Conservation (phyloP, 2,113 vertebrate genomes). For the Gallinago media region DNA sequence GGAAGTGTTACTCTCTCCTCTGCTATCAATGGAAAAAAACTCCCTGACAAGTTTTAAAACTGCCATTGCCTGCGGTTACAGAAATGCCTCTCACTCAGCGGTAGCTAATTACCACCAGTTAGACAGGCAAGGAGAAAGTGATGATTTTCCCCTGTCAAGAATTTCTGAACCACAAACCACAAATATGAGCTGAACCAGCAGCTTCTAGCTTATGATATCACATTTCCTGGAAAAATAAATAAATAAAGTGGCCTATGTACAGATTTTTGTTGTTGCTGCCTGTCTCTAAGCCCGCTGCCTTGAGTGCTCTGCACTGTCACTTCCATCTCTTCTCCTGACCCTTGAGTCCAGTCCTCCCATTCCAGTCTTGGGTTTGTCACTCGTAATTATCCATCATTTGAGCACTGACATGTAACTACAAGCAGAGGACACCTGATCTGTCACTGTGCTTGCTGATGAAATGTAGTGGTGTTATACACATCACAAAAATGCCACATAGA, state of each 20-base stretch:
- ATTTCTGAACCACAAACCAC: conserved; percentile 5
- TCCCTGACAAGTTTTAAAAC: not conserved
- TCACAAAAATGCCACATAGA: not conserved
- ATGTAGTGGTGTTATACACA: not conserved
- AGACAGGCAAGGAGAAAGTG: not conserved
- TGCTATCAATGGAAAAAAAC: not conserved
- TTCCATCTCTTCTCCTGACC: not conserved
- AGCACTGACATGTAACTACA: not conserved
- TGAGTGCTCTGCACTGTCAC: not conserved
- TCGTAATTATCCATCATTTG: conserved; percentile 23
- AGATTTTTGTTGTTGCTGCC: not conserved
- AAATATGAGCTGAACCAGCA: not conserved
- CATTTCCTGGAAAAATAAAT: not conserved
- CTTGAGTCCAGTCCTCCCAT: not conserved
- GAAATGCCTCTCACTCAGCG: not conserved
- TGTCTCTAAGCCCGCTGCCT: not conserved
- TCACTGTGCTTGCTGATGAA: not conserved
- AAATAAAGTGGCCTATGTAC: not conserved
- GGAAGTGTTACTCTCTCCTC: not conserved
- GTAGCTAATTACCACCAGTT: conserved; percentile 3
- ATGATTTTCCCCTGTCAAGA: not conserved
- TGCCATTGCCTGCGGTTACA: not conserved
- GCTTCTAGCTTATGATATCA: not conserved
- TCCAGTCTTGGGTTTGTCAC: not conserved
- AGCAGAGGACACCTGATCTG: conserved; percentile 21